phyloP scores from a whole-genome alignment of 1,140 invertebrate species.

The Galleria mellonella region DNA sequence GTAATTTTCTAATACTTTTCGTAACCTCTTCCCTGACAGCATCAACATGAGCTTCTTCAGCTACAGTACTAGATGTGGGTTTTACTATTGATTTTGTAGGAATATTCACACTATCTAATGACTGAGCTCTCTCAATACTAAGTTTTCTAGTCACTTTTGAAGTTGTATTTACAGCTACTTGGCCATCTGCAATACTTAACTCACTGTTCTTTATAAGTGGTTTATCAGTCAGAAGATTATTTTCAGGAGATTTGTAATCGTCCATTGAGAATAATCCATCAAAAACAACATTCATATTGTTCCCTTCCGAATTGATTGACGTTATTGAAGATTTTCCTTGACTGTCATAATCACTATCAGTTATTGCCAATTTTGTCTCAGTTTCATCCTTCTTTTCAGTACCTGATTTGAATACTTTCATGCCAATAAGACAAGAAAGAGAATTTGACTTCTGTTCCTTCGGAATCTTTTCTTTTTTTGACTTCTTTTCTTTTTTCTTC shows the following conservation, averaged over 20 bases:
- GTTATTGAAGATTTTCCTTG: conserved; percentile 47
- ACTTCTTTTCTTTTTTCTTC: conserved; percentile 8
- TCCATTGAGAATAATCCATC: conserved; percentile 54
- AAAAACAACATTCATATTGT: conserved; percentile 37
- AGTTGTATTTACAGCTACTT: background rate
- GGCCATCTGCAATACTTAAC: background rate
- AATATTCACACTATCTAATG: background rate
- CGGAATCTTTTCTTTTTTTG: conserved; percentile 19
- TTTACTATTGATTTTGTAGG: no score
- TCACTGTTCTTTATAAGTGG: conserved; percentile 1
- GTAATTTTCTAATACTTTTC: conserved; percentile 35
- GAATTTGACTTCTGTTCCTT: conserved; percentile 13
- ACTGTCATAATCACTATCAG: conserved; percentile 47
- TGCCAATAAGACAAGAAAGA: conserved; percentile 40
- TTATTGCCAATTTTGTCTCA: conserved; percentile 13
- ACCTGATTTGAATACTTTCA: conserved; percentile 30
- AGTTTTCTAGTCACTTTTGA: background rate
- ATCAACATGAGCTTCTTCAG: background rate
- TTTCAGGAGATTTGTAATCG: conserved; percentile 38
- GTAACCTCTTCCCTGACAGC: conserved; percentile 29
- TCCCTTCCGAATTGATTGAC: conserved; percentile 30
- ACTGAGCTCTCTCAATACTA: background rate
- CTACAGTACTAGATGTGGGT: background rate
- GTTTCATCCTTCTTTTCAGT: conserved; percentile 3
- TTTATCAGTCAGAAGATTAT: conserved; percentile 9